These are phyloP conservation scores for Spongilla lacustris DNA, from an alignment of 37 sponge, comb jelly and placozoan species.

Conservation along the genomic window DNA sequence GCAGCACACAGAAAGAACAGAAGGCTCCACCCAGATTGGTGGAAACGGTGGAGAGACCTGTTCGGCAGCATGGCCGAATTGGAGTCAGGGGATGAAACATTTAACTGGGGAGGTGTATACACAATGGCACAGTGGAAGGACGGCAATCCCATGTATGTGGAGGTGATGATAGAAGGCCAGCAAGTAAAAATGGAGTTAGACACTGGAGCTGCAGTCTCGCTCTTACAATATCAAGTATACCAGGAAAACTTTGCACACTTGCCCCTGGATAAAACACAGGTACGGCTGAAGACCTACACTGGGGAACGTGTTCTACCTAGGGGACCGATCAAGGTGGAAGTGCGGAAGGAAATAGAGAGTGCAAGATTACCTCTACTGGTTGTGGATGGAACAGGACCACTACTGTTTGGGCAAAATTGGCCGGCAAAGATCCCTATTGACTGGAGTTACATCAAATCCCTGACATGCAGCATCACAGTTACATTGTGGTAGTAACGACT, in stretches of 20 bases:
- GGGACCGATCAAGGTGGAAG: not conserved
- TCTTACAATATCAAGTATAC: not conserved
- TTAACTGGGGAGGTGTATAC: no score
- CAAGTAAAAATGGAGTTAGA: not conserved
- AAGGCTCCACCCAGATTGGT: not conserved
- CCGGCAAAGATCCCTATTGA: not conserved
- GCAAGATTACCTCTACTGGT: not conserved
- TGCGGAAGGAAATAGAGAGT: not conserved
- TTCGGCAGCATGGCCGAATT: no score
- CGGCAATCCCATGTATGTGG: no score
- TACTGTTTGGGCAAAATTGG: not conserved
- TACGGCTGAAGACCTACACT: conserved; percentile 1
- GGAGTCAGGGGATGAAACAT: no score
- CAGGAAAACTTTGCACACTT: not conserved
- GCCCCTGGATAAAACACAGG: not conserved
- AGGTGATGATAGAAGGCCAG: not conserved
- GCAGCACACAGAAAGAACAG: not conserved
- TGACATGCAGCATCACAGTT: no score
- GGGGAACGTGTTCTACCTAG: not conserved
- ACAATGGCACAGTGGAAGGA: no score
- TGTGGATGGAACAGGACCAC: not conserved
- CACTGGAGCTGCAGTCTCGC: conserved; percentile 24
- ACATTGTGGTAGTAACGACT: not conserved
- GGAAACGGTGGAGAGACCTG: not conserved
- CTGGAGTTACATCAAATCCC: not conserved